Conservation (phyloP, 2,888 invertebrate species). For the Mimachlamys varia region DNA sequence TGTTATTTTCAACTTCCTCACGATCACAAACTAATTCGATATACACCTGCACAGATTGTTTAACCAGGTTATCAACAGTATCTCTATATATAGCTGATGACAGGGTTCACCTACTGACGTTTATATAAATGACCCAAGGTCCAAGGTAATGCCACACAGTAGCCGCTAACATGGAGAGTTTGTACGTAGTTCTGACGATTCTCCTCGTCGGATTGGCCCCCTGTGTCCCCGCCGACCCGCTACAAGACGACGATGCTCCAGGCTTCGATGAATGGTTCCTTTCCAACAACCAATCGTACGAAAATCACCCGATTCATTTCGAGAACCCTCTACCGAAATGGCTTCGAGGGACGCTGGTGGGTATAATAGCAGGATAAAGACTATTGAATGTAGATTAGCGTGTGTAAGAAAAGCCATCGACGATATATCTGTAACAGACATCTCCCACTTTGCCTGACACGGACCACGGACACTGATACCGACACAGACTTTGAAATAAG, state of each 20-base stretch:
- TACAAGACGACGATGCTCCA: not conserved
- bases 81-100: no score
- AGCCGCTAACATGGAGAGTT: not conserved
- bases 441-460: no score
- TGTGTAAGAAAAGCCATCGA: no score
- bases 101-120: no score
- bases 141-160: not conserved
- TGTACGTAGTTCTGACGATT: not conserved
- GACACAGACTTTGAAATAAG: no score
- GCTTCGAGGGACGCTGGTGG: slow-evolving; percentile 57
- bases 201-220: not conserved
- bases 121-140: not conserved
- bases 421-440: no score
- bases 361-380: not conserved
- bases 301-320: slow-evolving; percentile 57
- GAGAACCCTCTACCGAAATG: slow-evolving; percentile 54
- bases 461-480: no score
- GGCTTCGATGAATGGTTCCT: not conserved
- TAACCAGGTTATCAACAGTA: no score
- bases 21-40: no score
- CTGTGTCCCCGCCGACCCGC: not conserved
- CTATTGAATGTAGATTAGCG: no score
- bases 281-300: not conserved
- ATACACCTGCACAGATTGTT: no score
- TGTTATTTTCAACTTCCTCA: no score